These are phyloP conservation scores for Quadroppia sp. DNA, from an alignment of 2,888 invertebrate species.

Conservation along the genomic window DNA sequence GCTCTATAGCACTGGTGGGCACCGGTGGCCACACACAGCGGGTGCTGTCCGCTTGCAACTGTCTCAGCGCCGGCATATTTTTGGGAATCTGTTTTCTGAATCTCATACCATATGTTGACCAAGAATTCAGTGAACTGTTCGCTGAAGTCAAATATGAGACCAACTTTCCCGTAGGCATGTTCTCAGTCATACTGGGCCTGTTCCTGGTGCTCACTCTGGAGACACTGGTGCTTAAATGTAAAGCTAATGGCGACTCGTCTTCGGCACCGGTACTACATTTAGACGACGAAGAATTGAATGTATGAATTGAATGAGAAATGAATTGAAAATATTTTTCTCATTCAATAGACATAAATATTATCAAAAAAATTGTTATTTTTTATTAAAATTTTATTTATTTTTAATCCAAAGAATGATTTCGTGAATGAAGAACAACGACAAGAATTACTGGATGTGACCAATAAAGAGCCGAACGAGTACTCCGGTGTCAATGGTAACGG, in stretches of 20 bases:
- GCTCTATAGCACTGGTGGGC: background rate
- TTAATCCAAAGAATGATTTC: conserved; percentile 2
- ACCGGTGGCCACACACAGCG: conserved; percentile 17
- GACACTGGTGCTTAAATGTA: conserved; percentile 48
- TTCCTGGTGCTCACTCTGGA: conserved; percentile 52
- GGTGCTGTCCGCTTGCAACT: conserved; percentile 48
- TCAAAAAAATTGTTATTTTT: background rate
- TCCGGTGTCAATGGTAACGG: background rate
- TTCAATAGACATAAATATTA: background rate
- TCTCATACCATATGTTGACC: conserved; percentile 52
- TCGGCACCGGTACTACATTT: conserved; percentile 34
- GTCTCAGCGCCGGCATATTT: conserved; percentile 54
- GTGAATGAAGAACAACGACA: conserved; percentile 9
- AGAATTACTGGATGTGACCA: background rate
- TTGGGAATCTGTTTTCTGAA: conserved; percentile 53
- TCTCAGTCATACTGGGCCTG: conserved; percentile 51
- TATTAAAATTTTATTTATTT: background rate
- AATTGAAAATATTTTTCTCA: background rate
- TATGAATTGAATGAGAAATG: background rate
- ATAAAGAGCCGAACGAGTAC: background rate
- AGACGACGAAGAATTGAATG: conserved; percentile 35
- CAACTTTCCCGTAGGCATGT: conserved; percentile 50
- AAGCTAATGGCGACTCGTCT: background rate
- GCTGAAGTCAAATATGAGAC: conserved; percentile 44
- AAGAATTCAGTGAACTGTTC: conserved; percentile 50